Base-by-base conservation (phyloP, 2,113 vertebrate species). In the Rhinogobius similis region DNA sequence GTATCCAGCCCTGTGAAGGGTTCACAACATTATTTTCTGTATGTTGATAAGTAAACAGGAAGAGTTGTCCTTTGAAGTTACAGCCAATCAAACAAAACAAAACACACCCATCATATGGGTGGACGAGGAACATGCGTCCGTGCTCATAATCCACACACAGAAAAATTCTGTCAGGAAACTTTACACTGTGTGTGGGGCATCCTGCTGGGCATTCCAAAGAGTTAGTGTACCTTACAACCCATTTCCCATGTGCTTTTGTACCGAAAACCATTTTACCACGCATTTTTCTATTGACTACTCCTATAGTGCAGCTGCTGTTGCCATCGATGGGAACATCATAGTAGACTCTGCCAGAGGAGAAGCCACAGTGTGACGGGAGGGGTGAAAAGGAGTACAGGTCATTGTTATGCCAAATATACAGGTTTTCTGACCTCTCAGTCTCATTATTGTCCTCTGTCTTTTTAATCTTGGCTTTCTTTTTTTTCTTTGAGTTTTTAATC, bases 101-200 rank as follows among this genome's bases (percentile, higher is more conserved):
- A 1, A 50, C 20, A 44, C 26, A 20, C 0, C 0, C 10, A 36
- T 65, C 50, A 20, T 75, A 63, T 27, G 69, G 72, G 69, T 87
- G 63, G 70, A 32, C 78, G 70, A 91, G 79, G 20, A 67, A 75
- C 70, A 90, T 68, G 13, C 0, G 20, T 61, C 73, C 66, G 23
- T 68, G 39, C 12, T 84, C 77, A 64, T 81, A 78, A 67, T 86
- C 83, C 16, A 87, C 78, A 65, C 72, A 71, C 68, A 78, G 56
- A 0, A 26, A 1, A 2, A 87, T 4, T 73, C 20, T 72, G 13
- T 77, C 55, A 13, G 61, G 73, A 24, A 63, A 52, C 38, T 65
- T 5, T 2, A 26, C 21, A 0, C 18, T 41, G 58, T 7, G 9
- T 13, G 38, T 14, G 62, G 0, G 2, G 11, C 1, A 6, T 27